These are phyloP conservation scores for Perithous albicinctus DNA, from an alignment of 2,888 invertebrate species.

Conservation along the genomic window DNA sequence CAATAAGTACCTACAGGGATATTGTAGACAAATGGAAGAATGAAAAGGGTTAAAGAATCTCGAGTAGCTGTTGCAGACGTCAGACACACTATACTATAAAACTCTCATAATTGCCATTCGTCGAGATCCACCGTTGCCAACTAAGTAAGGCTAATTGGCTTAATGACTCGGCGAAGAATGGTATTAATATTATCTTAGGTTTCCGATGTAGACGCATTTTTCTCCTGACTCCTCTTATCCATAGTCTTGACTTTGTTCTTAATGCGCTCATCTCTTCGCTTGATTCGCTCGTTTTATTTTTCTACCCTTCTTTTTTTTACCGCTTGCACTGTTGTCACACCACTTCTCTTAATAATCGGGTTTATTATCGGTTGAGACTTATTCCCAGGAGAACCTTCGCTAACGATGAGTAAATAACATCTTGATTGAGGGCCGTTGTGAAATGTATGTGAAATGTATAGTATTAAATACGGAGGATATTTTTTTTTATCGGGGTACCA, in stretches of 20 bases:
- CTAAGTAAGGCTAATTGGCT: slow-evolving; percentile 74
- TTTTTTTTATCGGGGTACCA: too few species aligned
- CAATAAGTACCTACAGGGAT: neutral
- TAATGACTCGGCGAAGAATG: slow-evolving; percentile 72
- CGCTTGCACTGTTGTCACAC: neutral
- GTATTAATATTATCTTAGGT: slow-evolving; percentile 71
- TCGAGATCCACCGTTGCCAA: slow-evolving; percentile 70
- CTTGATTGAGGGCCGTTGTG: too few species aligned
- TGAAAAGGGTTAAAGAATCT: slow-evolving; percentile 21
- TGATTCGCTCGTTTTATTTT: slow-evolving; percentile 6
- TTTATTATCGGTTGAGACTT: neutral
- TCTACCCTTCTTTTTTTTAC: slow-evolving; percentile 2
- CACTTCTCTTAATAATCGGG: neutral
- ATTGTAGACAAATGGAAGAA: slow-evolving; percentile 7
- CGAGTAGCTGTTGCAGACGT: slow-evolving; percentile 28
- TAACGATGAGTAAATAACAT: slow-evolving; percentile 30
- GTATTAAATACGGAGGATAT: too few species aligned
- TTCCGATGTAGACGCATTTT: slow-evolving; percentile 36
- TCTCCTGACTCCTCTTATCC: slow-evolving; percentile 61
- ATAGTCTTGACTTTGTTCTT: slow-evolving; percentile 28
- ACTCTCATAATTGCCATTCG: slow-evolving; percentile 77
- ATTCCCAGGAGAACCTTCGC: slow-evolving; percentile 40
- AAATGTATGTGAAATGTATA: too few species aligned
- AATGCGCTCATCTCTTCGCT: too few species aligned
- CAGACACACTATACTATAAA: slow-evolving; percentile 71